Evolutionary conservation across 2,888 invertebrate species (phyloP), one percentile per base, ranked within the genome.

Genomic region (Sericinus montela): DNA sequence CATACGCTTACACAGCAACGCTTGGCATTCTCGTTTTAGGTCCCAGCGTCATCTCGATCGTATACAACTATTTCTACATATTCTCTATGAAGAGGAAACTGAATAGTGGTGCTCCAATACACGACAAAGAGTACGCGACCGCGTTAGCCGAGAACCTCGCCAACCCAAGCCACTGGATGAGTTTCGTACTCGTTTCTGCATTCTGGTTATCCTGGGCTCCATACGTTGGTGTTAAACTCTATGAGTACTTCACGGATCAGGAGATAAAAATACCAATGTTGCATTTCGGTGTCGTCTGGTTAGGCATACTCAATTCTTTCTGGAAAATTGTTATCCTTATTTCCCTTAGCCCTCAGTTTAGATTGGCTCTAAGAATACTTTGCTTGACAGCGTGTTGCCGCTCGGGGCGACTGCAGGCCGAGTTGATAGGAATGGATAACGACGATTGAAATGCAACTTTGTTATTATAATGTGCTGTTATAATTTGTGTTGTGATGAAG

Each of bases 141-240:
- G 97, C 97, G 44, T 90, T 97, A 58, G 94, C 95, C 54, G 97
- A 97, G 86, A 97, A 97, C 81, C 91, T 97, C 57, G 93, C 96
- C 60, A 97, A 97, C 85, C 97, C 97, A 57, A 97, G 96, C 90
- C 98, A 98, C 90, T 92, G 96, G 82, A 97, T 98, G 93, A 97
- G 97, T 69, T 97, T 98, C 84, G 92, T 97, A 63, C 92, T 98
- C 67, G 95, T 98, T 60, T 90, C 95, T 64, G 91, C 95, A 50
- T 99, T 98, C 88, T 95, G 97, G 93, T 86, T 97, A 56, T 96
- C 97, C 63, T 99, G 98, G 98, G 91, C 95, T 57, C 98, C 98
- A 16, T 97, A 95, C 88, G 94, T 97, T 57, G 91, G 92, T 49
- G 91, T 98, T 58, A 92, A 94, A 60, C 87, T 96, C 54, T 97